Conservation (phyloP, 2,113 vertebrate genomes). For the Myotis brandtii region DNA sequence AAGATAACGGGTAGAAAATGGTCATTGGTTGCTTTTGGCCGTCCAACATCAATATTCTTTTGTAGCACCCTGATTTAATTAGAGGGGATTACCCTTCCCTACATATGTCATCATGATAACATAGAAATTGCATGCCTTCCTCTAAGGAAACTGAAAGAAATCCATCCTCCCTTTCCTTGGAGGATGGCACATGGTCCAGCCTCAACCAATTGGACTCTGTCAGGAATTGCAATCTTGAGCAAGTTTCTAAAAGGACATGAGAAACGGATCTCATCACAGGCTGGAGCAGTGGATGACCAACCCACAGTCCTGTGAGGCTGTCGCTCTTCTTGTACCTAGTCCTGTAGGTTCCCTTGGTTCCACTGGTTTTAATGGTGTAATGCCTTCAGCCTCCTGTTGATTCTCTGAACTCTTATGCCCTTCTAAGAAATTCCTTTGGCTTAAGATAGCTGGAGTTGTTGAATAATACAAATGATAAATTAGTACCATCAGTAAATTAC, state of each 20-base stretch:
- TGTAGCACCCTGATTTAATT: constrained; percentile 11
- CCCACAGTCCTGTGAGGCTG: not conserved
- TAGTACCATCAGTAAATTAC: not conserved
- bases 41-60: not conserved
- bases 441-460: constrained; percentile 14
- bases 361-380: not conserved
- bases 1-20: not conserved
- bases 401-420: not conserved
- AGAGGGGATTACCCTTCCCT: not conserved
- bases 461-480: constrained; percentile 18
- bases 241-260: not conserved
- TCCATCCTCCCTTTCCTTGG: not conserved
- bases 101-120: not conserved
- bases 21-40: not conserved
- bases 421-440: constrained; percentile 45
- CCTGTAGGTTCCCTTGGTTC: not conserved
- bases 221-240: not conserved
- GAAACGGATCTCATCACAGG: not conserved
- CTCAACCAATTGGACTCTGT: not conserved
- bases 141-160: constrained; percentile 26
- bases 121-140: not conserved
- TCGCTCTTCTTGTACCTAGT: not conserved
- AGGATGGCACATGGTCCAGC: not conserved
- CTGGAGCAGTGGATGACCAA: not conserved
- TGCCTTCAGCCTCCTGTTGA: not conserved